Percentiles rank a stretch among this genome's conserved stretches.
phyloP scores from a whole-genome alignment of 1,140 invertebrate genomes.

The Cydia splendana region DNA sequence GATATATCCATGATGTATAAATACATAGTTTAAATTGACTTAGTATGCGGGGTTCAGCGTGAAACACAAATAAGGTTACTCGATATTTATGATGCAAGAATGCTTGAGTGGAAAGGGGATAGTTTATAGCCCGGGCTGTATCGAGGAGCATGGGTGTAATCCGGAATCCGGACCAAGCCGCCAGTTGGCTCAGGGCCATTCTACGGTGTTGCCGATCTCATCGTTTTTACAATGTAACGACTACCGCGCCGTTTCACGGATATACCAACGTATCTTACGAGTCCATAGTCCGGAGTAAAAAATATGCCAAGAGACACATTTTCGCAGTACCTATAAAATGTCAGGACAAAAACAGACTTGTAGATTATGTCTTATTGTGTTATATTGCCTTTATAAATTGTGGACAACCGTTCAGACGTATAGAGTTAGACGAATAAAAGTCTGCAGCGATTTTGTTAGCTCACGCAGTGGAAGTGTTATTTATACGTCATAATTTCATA shows the following conservation, averaged over 20 bases:
- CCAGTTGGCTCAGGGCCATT: slow-evolving; percentile 29
- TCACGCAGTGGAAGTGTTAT: no score
- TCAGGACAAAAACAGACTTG: no score
- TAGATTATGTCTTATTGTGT: no score
- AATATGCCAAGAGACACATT: not conserved
- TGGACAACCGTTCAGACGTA: no score
- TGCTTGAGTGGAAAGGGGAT: slow-evolving; percentile 32
- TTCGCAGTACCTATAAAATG: no score
- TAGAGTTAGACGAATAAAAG: no score
- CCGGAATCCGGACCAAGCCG: slow-evolving; percentile 27
- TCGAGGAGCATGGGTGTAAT: slow-evolving; percentile 29
- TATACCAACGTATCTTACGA: not conserved
- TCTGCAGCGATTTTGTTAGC: no score
- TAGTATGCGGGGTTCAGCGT: slow-evolving; percentile 25
- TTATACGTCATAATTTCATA: no score
- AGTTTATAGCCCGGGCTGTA: slow-evolving; percentile 26
- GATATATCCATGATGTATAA: slow-evolving; percentile 5
- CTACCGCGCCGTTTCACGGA: not conserved
- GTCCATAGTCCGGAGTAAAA: not conserved
- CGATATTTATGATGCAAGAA: slow-evolving; percentile 32
- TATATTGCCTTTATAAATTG: no score
- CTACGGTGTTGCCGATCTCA: slow-evolving; percentile 23
- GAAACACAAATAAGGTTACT: slow-evolving; percentile 32
- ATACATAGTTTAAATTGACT: slow-evolving; percentile 30
- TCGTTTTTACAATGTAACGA: slow-evolving; percentile 22